Evolutionary conservation across 2,888 invertebrate genomes (phyloP).

Genomic region (Mythimna albipuncta): DNA sequence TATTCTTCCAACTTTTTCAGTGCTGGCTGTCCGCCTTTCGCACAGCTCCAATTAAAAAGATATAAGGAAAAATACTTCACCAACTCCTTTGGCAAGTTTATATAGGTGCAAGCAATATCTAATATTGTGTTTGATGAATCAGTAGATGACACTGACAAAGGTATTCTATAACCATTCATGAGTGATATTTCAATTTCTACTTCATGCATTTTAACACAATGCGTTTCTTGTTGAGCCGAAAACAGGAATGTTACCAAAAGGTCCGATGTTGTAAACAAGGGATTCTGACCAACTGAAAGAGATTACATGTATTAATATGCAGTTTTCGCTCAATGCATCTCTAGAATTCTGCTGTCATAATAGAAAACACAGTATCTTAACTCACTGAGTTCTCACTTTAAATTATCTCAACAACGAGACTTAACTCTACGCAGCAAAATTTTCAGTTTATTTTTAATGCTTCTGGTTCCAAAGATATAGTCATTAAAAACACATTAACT

Average conservation of each 20-base stretch:
- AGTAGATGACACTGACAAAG: slow-evolving; percentile 94
- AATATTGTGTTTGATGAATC: slow-evolving; percentile 96
- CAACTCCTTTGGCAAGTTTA: slow-evolving; percentile 95
- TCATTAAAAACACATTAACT: no score
- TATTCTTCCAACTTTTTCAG: slow-evolving; percentile 98
- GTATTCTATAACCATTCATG: slow-evolving; percentile 96
- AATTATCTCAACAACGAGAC: no score
- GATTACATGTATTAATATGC: slow-evolving; percentile 28
- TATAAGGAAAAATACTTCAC: slow-evolving; percentile 97
- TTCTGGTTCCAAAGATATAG: no score
- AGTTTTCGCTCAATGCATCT: neutral
- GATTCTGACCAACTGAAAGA: slow-evolving; percentile 96
- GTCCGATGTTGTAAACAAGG: slow-evolving; percentile 94
- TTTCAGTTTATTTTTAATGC: no score
- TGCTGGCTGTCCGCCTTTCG: slow-evolving; percentile 93
- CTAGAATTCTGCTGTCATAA: no score
- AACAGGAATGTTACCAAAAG: slow-evolving; percentile 96
- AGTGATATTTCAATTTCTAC: slow-evolving; percentile 95
- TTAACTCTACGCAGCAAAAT: no score
- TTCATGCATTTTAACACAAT: slow-evolving; percentile 92
- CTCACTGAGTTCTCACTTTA: no score
- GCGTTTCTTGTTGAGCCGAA: slow-evolving; percentile 97
- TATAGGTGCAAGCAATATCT: slow-evolving; percentile 95
- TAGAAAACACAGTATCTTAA: no score
- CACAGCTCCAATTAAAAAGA: slow-evolving; percentile 95